A percentile compares a stretch with the other conserved stretches of the same genome.
Conservation (phyloP, 2,888 invertebrate species). For the Dasypolia templi region DNA sequence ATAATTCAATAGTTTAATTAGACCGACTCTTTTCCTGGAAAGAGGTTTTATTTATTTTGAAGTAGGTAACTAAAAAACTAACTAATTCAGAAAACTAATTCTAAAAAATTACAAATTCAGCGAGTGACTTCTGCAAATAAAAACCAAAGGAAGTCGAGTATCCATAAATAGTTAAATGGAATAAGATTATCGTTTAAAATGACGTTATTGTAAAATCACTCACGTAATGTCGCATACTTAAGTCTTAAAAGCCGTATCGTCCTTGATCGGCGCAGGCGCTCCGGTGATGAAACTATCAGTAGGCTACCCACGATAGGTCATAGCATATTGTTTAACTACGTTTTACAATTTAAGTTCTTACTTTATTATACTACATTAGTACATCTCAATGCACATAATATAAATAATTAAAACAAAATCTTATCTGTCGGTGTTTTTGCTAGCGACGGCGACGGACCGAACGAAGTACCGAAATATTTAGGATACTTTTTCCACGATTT, state of each 20-base stretch:
- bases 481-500: neutral
- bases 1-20: constrained; percentile 15
- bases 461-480: neutral
- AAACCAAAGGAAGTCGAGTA: constrained; percentile 32
- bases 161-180: constrained; percentile 46
- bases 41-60: neutral
- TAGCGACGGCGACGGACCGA: neutral
- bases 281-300: constrained; percentile 52
- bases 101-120: too few relatives aligned
- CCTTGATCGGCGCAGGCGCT: constrained; percentile 48
- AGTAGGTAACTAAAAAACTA: neutral
- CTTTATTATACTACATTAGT: neutral
- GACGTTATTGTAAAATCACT: constrained; percentile 60
- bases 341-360: neutral
- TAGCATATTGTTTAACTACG: neutral
- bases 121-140: neutral
- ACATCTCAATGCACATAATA: neutral
- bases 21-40: neutral
- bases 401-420: neutral
- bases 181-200: constrained; percentile 55
- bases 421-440: neutral
- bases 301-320: constrained; percentile 24
- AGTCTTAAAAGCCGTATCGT: constrained; percentile 37
- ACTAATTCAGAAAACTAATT: too few relatives aligned
- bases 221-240: constrained; percentile 51